Evolutionary conservation across 30 jellyfish, hydroid and myxozoan genomes (phyloP).

Genomic region (Chrysaora quinquecirrha): DNA sequence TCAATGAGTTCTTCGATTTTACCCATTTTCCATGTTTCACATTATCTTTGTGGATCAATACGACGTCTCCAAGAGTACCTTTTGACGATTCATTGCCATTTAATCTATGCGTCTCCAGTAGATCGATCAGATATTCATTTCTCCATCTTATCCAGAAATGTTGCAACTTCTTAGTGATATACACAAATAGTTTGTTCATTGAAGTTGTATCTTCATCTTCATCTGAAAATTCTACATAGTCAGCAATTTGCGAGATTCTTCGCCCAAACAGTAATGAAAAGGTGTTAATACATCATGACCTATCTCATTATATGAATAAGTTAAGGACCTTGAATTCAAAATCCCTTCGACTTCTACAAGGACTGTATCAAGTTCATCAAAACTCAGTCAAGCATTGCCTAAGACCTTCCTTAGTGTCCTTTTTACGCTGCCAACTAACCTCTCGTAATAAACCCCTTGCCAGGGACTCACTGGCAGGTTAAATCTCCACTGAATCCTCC

Average conservation of each 20-base stretch:
- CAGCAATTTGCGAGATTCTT: neutral
- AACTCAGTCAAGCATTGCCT: neutral
- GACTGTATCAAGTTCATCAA: neutral
- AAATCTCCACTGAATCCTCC: too few species aligned
- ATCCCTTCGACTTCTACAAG: neutral
- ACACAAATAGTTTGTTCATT: neutral
- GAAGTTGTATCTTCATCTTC: neutral
- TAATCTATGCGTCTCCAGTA: neutral
- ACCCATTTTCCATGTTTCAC: neutral
- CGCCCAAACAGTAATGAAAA: neutral
- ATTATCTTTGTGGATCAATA: neutral
- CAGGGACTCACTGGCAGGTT: too few species aligned
- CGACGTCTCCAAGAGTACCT: neutral
- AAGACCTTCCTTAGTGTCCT: neutral
- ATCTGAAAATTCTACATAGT: neutral
- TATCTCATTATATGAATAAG: neutral
- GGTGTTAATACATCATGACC: neutral
- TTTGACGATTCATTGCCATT: neutral
- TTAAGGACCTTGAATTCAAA: neutral
- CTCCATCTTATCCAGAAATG: neutral
- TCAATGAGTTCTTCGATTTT: neutral
- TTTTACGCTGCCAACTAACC: too few species aligned
- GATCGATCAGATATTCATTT: neutral
- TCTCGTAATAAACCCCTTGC: too few species aligned
- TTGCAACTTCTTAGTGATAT: neutral